Conservation (phyloP, 2,113 vertebrate genomes). For the Tringa solitaria region DNA sequence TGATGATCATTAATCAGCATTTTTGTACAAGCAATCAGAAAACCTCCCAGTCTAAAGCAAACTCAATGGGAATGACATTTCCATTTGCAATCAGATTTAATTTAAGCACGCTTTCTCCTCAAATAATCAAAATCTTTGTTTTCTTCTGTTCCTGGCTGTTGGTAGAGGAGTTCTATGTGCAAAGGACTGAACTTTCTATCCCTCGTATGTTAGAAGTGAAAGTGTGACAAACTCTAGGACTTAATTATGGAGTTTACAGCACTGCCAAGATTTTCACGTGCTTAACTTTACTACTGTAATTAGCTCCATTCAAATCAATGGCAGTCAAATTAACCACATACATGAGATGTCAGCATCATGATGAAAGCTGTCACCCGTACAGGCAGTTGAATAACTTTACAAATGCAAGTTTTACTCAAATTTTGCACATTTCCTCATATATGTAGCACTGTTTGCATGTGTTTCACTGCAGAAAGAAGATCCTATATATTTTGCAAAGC, state of each 20-base stretch:
- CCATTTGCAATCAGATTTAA: constrained; percentile 1
- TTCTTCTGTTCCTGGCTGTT: not conserved
- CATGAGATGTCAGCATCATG: not conserved
- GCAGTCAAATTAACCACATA: not conserved
- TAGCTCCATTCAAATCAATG: not conserved
- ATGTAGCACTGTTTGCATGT: rapidly evolving
- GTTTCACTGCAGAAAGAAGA: not conserved
- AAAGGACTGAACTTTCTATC: not conserved
- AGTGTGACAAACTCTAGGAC: not conserved
- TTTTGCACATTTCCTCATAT: not conserved
- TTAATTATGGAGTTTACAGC: not conserved
- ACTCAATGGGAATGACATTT: not conserved
- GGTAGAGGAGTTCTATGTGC: not conserved
- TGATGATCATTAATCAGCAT: constrained; percentile 55
- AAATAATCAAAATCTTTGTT: not conserved
- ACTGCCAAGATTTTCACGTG: not conserved
- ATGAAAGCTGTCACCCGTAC: not conserved
- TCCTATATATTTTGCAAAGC: not conserved
- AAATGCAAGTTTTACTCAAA: not conserved
- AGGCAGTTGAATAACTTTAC: not conserved
- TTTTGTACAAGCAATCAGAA: constrained; percentile 44
- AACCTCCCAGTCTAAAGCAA: constrained; percentile 6
- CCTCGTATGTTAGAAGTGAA: not conserved
- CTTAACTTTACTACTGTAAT: not conserved
- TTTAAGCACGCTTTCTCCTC: not conserved